Percentiles rank a stretch among this genome's conserved stretches.
Evolutionary conservation across 2,113 vertebrate species (phyloP).

Genomic region (Cyanistes caeruleus): DNA sequence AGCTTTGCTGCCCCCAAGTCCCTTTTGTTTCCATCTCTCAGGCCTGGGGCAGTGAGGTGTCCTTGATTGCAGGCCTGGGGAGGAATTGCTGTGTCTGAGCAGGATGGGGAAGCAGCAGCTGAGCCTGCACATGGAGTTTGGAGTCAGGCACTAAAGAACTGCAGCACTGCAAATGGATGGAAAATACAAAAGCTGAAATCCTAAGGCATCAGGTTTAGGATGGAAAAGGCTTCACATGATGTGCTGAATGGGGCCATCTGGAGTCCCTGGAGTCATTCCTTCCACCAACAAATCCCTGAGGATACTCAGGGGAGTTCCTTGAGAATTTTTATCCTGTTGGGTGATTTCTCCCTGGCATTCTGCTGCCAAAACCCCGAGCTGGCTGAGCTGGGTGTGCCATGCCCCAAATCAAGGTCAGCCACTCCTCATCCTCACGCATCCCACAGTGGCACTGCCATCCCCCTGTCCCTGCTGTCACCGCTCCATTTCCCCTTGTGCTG

Average conservation of each 20-base stretch:
- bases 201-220: not conserved
- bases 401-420: fast-evolving
- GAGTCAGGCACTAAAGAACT: not conserved
- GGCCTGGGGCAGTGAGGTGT: not conserved
- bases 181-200: fast-evolving
- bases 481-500: fast-evolving
- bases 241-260: not conserved
- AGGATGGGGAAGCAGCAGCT: not conserved
- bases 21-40: not conserved
- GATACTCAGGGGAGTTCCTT: not conserved
- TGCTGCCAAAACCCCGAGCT: fast-evolving
- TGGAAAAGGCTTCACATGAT: too few relatives aligned
- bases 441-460: too few relatives aligned
- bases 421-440: fast-evolving
- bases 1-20: not conserved
- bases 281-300: not conserved
- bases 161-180: fast-evolving
- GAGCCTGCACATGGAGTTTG: not conserved
- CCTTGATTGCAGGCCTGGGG: not conserved
- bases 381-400: not conserved
- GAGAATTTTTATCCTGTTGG: not conserved
- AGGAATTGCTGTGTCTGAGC: not conserved
- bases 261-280: not conserved
- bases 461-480: not conserved
- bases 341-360: not conserved